These are phyloP conservation scores for Limenitis camilla DNA, from an alignment of 2,888 invertebrate species.

Conservation along the genomic window DNA sequence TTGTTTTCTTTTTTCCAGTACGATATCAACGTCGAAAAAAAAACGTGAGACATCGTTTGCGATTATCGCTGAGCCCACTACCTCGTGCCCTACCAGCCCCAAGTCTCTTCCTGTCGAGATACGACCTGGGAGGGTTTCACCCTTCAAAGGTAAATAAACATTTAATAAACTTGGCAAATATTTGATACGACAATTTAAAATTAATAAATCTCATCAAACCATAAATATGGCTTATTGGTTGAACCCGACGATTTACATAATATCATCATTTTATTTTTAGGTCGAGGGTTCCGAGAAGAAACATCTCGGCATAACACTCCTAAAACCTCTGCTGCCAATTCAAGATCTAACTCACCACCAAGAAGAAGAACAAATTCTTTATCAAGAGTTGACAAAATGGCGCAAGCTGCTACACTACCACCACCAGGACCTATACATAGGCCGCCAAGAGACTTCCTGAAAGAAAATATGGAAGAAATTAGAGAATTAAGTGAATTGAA, in stretches of 20 bases:
- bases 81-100: constrained; percentile 66
- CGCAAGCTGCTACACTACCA: constrained; percentile 47
- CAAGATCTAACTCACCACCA: constrained; percentile 59
- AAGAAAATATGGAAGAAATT: constrained; percentile 66
- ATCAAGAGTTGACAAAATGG: constrained; percentile 61
- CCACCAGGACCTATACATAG: constrained; percentile 45
- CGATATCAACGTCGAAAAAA: constrained; percentile 66
- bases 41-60: constrained; percentile 81
- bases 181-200: too few relatives aligned
- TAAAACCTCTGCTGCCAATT: constrained; percentile 56
- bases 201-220: too few relatives aligned
- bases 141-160: constrained; percentile 67
- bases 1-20: too few relatives aligned
- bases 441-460: constrained; percentile 63
- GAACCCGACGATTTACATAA: background rate
- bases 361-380: constrained; percentile 60
- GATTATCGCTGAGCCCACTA: constrained; percentile 76
- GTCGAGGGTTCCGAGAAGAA: constrained; percentile 70
- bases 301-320: constrained; percentile 75
- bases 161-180: background rate
- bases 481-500: constrained; percentile 66
- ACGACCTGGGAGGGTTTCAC: constrained; percentile 70
- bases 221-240: too few relatives aligned
- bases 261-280: constrained; percentile 32
- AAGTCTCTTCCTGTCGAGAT: constrained; percentile 55